These are phyloP conservation scores for Actinia tenebrosa DNA, from an alignment of 64 coral and sea anemone genomes.

Conservation along the genomic window DNA sequence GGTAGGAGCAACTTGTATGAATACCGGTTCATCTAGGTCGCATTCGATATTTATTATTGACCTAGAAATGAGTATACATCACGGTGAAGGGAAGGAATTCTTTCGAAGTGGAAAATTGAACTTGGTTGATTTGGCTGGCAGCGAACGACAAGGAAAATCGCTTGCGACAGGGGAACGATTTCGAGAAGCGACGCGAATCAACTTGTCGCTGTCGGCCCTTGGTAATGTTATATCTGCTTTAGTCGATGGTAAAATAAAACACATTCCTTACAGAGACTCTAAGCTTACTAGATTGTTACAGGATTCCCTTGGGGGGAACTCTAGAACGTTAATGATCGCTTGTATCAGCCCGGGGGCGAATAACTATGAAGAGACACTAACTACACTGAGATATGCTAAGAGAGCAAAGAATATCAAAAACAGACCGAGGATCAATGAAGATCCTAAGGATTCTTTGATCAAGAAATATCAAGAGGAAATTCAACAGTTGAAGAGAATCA, in stretches of 20 bases:
- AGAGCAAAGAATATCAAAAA: conserved; percentile 92
- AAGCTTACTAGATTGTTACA: conserved; percentile 88
- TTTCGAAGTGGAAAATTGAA: conserved; percentile 84
- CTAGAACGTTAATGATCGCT: conserved; percentile 85
- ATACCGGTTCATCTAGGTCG: conserved; percentile 77
- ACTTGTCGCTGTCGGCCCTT: conserved; percentile 81
- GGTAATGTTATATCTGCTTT: conserved; percentile 86
- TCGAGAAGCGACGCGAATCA: conserved; percentile 85
- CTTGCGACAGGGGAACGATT: conserved; percentile 85
- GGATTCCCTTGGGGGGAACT: conserved; percentile 83
- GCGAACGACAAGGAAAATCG: conserved; percentile 88
- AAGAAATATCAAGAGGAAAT: conserved; percentile 93
- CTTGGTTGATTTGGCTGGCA: conserved; percentile 84
- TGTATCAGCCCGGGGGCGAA: conserved; percentile 86
- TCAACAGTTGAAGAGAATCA: conserved; percentile 63
- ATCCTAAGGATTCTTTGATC: conserved; percentile 82
- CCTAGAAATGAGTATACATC: conserved; percentile 61
- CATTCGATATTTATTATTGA: conserved; percentile 88
- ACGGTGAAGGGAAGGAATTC: conserved; percentile 45
- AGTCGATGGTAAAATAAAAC: conserved; percentile 74
- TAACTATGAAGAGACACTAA: conserved; percentile 94
- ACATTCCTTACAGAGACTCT: conserved; percentile 88
- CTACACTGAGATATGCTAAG: conserved; percentile 79
- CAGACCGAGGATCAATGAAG: conserved; percentile 86
- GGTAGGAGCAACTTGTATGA: conserved; percentile 74